Evolutionary conservation across 2,113 vertebrate species (phyloP), one percentile per base, ranked within the genome.

Genomic region (Mobula birostris): DNA sequence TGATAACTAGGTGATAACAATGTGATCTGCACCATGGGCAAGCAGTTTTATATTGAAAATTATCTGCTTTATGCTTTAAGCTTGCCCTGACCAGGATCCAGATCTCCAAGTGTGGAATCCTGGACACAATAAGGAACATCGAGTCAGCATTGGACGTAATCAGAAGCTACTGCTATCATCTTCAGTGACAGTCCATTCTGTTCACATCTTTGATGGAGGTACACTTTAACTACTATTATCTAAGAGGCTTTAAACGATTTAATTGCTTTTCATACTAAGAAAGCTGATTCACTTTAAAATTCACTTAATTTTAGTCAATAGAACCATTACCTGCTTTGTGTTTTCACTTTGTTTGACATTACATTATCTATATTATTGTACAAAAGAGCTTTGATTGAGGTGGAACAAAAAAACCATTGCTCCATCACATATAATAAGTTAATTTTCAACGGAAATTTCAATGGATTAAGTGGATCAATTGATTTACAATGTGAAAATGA

Each of bases 181-280:
- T 1, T 99, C 99, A 0, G 98, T 97, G 0, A 99, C 98, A 0
- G 97, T 99, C 66, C 97, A 98, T 95, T 99, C 99, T 5, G 97
- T 99, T 82, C 96, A 97, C 95, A 97, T 99, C 95, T 96, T 96
- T 7, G 95, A 96, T 0, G 98, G 99, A 96, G 99, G 99, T 99
- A 97, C 95, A 12, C 0, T n/a, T 90, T 32, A 32, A 12, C n/a
- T 0, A 90, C 5, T 74, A 24, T 68, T 94, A 7, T 58, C n/a
- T 94, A 76, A 94, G 72, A 90, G 61, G 29, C 29, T 90, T 17
- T 7, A 5, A 1, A 11, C 6, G 27, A n/a, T 63, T 61, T 61
- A 87, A 14, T 82, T 32, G 5, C n/a, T 40, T 82, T 82, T 82
- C 21, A 19, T 19, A 32, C 9, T 14, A 74, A 72, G 48, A 68